These are phyloP conservation scores for Spizella passerina DNA, from an alignment of 2,797 vertebrate species.

Conservation along the genomic window DNA sequence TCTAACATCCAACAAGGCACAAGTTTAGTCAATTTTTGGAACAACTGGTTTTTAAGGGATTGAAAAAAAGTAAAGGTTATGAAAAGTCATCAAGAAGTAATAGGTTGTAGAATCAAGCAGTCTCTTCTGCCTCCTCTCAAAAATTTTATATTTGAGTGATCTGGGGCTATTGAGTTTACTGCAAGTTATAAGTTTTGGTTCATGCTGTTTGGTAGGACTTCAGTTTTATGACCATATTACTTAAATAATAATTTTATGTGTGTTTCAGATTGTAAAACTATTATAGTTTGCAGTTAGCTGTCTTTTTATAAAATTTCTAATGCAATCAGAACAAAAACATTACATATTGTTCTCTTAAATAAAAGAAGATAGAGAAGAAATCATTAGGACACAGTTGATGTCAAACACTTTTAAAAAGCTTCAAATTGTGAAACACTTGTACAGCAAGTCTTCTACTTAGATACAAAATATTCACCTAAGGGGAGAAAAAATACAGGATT, in stretches of 20 bases:
- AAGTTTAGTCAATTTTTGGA: neutral
- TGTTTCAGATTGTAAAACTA: neutral
- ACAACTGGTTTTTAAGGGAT: neutral
- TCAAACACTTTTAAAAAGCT: neutral
- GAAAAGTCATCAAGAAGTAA: neutral
- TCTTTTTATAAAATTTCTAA: neutral
- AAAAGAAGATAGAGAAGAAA: neutral
- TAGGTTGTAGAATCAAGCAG: neutral
- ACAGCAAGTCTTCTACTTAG: neutral
- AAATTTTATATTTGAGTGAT: neutral
- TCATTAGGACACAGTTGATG: neutral
- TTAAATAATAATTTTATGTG: neutral
- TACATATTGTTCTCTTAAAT: neutral
- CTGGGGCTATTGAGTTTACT: neutral
- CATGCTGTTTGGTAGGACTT: fast-evolving
- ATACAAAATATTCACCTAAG: neutral
- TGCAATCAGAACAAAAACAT: neutral
- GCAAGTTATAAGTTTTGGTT: neutral
- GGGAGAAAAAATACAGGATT: neutral
- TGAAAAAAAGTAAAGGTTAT: neutral
- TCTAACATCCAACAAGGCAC: neutral
- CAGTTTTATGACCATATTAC: neutral
- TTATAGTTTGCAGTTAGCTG: neutral
- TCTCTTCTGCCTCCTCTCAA: neutral
- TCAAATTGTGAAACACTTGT: neutral